Conservation (phyloP, 2,888 invertebrate genomes). For the Automeris io region DNA sequence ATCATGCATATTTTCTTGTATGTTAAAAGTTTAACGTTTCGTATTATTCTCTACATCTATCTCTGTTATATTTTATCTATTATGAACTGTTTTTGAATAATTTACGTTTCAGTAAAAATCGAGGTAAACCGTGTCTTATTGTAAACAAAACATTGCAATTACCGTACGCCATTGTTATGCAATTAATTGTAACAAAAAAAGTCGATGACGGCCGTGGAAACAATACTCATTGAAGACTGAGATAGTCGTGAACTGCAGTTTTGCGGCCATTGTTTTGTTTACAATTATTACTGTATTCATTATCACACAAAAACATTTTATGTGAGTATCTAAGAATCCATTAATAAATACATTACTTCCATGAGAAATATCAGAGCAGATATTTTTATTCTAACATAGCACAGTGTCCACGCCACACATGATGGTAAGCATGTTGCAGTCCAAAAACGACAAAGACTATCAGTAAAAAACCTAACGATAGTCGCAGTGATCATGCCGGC, state of each 20-base stretch:
- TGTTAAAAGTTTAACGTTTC: no score
- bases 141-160: constrained; percentile 1
- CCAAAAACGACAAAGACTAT: no score
- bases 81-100: neutral
- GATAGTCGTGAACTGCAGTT: constrained; percentile 1
- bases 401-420: no score
- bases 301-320: neutral
- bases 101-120: neutral
- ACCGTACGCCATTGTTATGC: constrained; percentile 3
- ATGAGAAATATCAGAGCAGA: constrained; percentile 3
- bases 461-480: no score
- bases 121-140: neutral
- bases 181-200: constrained; percentile 4
- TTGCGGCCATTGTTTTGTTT: neutral
- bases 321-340: neutral
- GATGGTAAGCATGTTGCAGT: no score
- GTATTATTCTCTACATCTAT: no score
- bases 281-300: neutral
- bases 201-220: constrained; percentile 5
- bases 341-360: neutral
- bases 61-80: no score
- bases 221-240: constrained; percentile 5
- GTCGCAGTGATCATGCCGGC: no score
- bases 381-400: no score
- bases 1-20: no score